These are phyloP conservation scores for Drosophila nr. perissopoda DNA, from an alignment of 2,888 invertebrate species.

Conservation along the genomic window DNA sequence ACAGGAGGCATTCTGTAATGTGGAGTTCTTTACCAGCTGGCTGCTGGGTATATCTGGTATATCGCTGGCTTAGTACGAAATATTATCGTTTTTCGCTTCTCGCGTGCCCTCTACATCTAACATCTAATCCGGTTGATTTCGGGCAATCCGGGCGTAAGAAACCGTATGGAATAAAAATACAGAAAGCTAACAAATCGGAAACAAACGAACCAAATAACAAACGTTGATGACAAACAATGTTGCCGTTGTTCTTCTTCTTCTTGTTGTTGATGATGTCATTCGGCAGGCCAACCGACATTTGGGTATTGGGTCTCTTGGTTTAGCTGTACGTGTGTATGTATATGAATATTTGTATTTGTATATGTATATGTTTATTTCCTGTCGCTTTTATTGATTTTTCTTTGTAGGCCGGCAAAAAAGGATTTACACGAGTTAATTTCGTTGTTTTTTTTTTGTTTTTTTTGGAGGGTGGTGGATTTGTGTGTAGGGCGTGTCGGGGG, in stretches of 20 bases:
- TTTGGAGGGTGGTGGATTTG: neutral
- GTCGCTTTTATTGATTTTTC: constrained; percentile 52
- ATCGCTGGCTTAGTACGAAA: neutral
- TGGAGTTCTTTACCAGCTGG: neutral
- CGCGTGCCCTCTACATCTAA: neutral
- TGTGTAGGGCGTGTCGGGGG: constrained; percentile 28
- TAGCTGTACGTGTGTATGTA: constrained; percentile 20
- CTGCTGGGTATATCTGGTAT: neutral
- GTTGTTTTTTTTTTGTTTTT: neutral
- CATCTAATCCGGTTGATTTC: neutral
- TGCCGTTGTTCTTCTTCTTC: constrained; percentile 2
- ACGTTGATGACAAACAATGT: constrained; percentile 6
- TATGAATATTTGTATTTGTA: constrained; percentile 6
- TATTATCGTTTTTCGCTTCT: neutral
- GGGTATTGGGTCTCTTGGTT: constrained; percentile 17
- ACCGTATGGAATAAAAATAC: constrained; percentile 19
- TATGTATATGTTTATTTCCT: constrained; percentile 42
- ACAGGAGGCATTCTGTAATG: neutral
- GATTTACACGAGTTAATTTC: constrained; percentile 16
- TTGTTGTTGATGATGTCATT: constrained; percentile 48
- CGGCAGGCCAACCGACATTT: constrained; percentile 35
- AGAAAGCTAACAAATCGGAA: constrained; percentile 21
- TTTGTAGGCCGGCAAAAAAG: constrained; percentile 50
- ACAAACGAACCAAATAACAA: constrained; percentile 4
- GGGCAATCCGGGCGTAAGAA: neutral